Percentiles rank a stretch among this genome's conserved stretches.
Evolutionary conservation across 2,113 vertebrate genomes (phyloP).

Genomic region (Grus americana): DNA sequence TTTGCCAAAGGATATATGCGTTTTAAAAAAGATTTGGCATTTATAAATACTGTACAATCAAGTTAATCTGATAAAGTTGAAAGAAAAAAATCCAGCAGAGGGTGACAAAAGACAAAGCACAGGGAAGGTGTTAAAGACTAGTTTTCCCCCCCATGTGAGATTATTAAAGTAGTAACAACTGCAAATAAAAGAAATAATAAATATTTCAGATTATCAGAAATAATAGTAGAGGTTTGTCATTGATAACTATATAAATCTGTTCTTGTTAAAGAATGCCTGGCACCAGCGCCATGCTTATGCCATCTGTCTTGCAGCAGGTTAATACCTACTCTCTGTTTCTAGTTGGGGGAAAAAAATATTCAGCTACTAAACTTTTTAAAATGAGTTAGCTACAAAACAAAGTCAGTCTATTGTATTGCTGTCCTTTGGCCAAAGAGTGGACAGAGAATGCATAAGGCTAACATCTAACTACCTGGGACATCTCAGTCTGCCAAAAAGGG

Average conservation of each 20-base stretch:
- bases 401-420: too few species aligned
- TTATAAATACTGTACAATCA: neutral
- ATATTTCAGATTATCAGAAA: neutral
- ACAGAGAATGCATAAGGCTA: neutral
- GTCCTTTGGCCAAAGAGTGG: neutral
- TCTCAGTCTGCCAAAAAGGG: neutral
- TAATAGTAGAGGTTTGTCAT: neutral
- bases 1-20: fast-evolving
- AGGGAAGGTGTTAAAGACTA: neutral
- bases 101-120: constrained; percentile 34
- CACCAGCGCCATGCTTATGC: fast-evolving
- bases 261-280: neutral
- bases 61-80: neutral
- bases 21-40: too few species aligned
- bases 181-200: neutral
- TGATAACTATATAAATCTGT: neutral
- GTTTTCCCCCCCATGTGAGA: neutral
- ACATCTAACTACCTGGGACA: neutral
- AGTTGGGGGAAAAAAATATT: neutral
- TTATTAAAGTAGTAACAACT: neutral
- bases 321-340: neutral
- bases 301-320: too few species aligned
- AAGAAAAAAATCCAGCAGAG: constrained; percentile 25
- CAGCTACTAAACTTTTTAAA: neutral
- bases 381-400: neutral